These are phyloP conservation scores for Schizopygopsis pylzovi DNA, from an alignment of 2,797 vertebrate species.

Conservation along the genomic window DNA sequence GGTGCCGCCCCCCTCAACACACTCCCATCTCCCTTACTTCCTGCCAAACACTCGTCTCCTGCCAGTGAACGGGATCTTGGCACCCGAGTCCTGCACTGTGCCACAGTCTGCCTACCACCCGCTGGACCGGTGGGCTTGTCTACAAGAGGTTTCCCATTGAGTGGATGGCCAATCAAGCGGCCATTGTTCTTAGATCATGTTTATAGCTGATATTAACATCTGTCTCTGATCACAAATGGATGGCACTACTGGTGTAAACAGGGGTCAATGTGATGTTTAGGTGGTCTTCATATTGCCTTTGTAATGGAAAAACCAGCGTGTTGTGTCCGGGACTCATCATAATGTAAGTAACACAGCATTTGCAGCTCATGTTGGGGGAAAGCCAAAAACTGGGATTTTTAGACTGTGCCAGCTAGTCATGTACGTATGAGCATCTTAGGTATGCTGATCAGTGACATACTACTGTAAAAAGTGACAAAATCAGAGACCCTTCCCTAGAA, in stretches of 20 bases:
- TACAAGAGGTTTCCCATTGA: slow-evolving; percentile 26
- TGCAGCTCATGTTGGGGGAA: neutral
- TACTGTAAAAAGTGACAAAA: neutral
- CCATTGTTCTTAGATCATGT: slow-evolving; percentile 6
- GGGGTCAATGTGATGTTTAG: neutral
- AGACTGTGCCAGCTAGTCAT: neutral
- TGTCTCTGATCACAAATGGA: neutral
- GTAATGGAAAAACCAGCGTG: neutral
- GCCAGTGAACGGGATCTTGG: slow-evolving; percentile 72
- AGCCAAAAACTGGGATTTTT: neutral
- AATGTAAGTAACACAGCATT: neutral
- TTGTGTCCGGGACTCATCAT: neutral
- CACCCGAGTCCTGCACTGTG: slow-evolving; percentile 43
- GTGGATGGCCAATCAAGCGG: slow-evolving; percentile 27
- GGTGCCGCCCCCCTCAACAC: slow-evolving; percentile 32
- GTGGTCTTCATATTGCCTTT: neutral
- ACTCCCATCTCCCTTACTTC: slow-evolving; percentile 65
- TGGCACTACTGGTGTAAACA: neutral
- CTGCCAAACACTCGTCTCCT: slow-evolving; percentile 68
- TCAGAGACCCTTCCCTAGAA: neutral
- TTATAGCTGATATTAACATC: neutral
- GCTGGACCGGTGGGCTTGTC: slow-evolving; percentile 16
- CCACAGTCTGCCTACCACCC: slow-evolving; percentile 42
- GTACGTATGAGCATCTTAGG: neutral
- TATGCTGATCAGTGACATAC: neutral